A percentile compares a stretch with the other conserved stretches of the same genome.
These are phyloP conservation scores for Micromesistius poutassou DNA, from an alignment of 2,797 vertebrate genomes.

Conservation along the genomic window DNA sequence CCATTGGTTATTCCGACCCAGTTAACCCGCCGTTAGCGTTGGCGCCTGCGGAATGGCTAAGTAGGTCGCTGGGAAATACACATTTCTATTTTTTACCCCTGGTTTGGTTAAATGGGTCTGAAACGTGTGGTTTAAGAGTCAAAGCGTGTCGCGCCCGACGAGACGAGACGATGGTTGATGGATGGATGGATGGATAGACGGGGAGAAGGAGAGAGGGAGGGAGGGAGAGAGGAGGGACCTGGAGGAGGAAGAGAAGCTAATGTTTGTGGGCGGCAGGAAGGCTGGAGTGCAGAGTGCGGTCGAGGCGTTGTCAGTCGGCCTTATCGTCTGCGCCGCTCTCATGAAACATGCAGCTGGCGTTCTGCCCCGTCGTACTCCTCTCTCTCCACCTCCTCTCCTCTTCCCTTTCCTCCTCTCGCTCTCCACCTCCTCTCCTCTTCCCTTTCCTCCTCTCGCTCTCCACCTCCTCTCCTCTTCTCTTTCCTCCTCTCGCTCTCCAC, in stretches of 20 bases:
- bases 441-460: constrained; percentile 52
- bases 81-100: too few relatives aligned
- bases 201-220: constrained; percentile 14
- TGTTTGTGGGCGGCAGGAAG: constrained; percentile 49
- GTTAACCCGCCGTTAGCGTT: constrained; percentile 23
- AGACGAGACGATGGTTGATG: constrained; percentile 61
- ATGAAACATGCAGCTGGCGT: constrained; percentile 72
- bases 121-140: not conserved
- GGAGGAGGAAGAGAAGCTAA: constrained; percentile 54
- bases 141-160: constrained; percentile 26
- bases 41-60: constrained; percentile 51
- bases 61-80: constrained; percentile 43
- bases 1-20: constrained; percentile 57
- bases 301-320: constrained; percentile 64
- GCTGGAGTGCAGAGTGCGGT: constrained; percentile 47
- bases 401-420: constrained; percentile 20
- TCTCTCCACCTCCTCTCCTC: constrained; percentile 33
- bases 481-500: too few relatives aligned
- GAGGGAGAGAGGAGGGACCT: not conserved
- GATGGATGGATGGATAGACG: constrained; percentile 42
- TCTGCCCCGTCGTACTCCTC: constrained; percentile 49
- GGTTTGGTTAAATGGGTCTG: too few relatives aligned
- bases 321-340: constrained; percentile 67
- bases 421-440: constrained; percentile 36
- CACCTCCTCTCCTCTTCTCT: constrained; percentile 19